These are phyloP conservation scores for Pherbina coryleti DNA, from an alignment of 2,888 invertebrate genomes.

Conservation along the genomic window DNA sequence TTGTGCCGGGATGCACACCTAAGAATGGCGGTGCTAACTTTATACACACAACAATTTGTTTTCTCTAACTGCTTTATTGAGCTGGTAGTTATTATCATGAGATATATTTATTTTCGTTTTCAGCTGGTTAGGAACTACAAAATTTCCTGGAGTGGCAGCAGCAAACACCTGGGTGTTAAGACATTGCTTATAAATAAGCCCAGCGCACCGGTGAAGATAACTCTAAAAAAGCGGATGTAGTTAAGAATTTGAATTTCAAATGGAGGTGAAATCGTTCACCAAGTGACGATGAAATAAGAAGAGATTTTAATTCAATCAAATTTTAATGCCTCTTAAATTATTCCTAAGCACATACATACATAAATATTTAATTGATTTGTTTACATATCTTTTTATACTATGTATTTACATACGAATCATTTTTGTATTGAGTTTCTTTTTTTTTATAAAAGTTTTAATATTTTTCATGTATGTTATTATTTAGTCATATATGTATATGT, in stretches of 20 bases:
- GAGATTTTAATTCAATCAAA: neutral
- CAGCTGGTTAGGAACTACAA: slow-evolving; percentile 61
- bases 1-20: neutral
- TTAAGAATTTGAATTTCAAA: slow-evolving; percentile 51
- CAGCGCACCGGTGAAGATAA: slow-evolving; percentile 71
- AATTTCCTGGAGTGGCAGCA: slow-evolving; percentile 74
- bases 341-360: neutral
- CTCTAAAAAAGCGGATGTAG: slow-evolving; percentile 51
- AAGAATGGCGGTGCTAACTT: neutral
- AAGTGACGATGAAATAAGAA: too few species aligned
- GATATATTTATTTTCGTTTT: neutral
- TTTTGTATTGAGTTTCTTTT: neutral
- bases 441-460: neutral
- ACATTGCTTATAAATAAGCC: slow-evolving; percentile 87
- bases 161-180: slow-evolving; percentile 73
- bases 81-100: neutral
- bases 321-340: neutral
- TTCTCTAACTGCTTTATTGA: neutral
- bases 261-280: neutral
- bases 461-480: neutral
- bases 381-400: neutral
- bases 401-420: neutral
- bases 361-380: neutral
- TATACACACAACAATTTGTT: neutral
- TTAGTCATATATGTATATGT: neutral